Base-by-base conservation (phyloP, 2,797 vertebrate genomes). In the Enteromius argenteus region DNA sequence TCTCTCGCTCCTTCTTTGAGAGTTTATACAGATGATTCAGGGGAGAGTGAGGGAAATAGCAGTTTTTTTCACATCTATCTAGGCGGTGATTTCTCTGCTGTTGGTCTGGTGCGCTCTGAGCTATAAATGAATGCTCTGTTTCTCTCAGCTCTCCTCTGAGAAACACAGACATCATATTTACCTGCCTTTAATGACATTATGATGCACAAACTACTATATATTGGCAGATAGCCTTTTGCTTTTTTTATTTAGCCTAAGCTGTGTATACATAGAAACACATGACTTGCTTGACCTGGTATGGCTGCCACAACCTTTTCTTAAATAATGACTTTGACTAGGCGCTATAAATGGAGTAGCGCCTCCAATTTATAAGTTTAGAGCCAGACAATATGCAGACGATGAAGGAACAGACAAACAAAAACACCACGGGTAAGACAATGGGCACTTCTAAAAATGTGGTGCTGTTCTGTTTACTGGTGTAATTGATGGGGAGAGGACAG, bases 21-120 rank as follows among this genome's bases (percentile, higher is more conserved):
- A 88, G 77, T 88, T 91, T 92, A 86, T 92, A 80, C 84, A 81
- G 87, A 92, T 91, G 92, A 91, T 71, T 86, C 88, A 91, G 62
- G 81, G 44, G 69, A 86, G 89, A 92, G 90, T 84, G 88, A 87
- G 84, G 76, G 83, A 87, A 83, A 84, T 81, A 86, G 81, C 75
- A 76, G 51, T 85, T 71, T 86, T 27, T 90, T 90, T 86, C 81
- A 87, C 87, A 86, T 90, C 72, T 71, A 90, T 87, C 84, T 85
- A 80, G 80, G 77, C 51, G 83, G 86, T 86, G 82, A 88, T 88
- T 90, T 86, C 87, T 89, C 82, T 84, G 84, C 84, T 67, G 87
- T 88, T 86, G 89, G 87, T 89, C 87, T 73, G 53, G 27, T 67
- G 58, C 53, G 68, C 82, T 81, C 79, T 84, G 73, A 74, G 80